Base-by-base conservation (phyloP, 2,797 vertebrate genomes). In the Anabacerthia variegaticeps region DNA sequence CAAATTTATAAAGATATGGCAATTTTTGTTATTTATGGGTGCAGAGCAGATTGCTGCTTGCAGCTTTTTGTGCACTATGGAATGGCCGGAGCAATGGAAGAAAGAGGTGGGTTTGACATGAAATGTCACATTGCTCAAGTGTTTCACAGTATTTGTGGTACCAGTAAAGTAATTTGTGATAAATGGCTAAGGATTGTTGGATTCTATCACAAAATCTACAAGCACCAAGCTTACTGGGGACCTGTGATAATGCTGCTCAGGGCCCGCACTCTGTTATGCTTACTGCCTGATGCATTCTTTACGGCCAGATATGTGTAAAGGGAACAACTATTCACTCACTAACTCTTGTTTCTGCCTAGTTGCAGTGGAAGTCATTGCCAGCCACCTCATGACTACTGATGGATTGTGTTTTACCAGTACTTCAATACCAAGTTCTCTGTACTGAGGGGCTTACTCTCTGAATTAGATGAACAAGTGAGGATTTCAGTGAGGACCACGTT, bases 11-110 rank as follows among this genome's bases (percentile, higher is more conserved):
- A 93, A 91, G 96, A 94, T 83, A 91, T 80, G 85, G 51, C 92
- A 95, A 78, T 95, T 94, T 88, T 66, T 96, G 75, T 96, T 92
- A 88, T 97, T 98, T 96, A 96, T 37, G 55, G 89, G 77, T 66
- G 76, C 73, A 92, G 79, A 89, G 49, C 85, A 88, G 87, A 96
- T 82, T 93, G 93, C 43, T 92, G 94, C 93, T 96, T 94, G 91
- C 94, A 97, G 94, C 67, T 96, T 94, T 96, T 90, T 96, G 95
- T 92, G 94, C 7, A 37, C 91, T 87, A 80, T 84, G 87, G 95
- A 91, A 96, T 90, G 91, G 85, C 80, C 2, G 3, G 81, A 95
- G 88, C 30, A 68, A 67, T 54, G 89, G 78, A 91, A 73, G 91
- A 90, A 95, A 73, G 94, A 95, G 58, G 54, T 73, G 71, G 87